A percentile compares a stretch with the other conserved stretches of the same genome.
Evolutionary conservation across 2,888 invertebrate species (phyloP).

Genomic region (Micoletzkya japonica): DNA sequence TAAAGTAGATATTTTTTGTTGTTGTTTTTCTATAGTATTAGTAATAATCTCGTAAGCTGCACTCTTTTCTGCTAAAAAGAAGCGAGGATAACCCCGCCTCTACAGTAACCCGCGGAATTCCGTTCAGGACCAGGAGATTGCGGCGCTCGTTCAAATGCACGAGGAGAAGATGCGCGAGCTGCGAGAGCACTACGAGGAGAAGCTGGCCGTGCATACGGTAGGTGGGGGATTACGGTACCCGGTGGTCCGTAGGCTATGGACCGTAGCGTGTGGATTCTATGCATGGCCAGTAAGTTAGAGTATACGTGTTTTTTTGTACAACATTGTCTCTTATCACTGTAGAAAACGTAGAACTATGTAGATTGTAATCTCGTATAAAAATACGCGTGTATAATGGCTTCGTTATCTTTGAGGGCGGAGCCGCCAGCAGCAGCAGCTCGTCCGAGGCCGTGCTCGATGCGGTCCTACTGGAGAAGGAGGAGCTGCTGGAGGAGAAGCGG

Average conservation of each 20-base stretch:
- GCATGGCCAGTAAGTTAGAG: too few relatives aligned
- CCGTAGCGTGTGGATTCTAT: too few relatives aligned
- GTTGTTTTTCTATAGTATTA: not conserved
- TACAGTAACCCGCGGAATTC: not conserved
- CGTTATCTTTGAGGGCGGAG: too few relatives aligned
- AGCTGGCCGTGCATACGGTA: conserved; percentile 33
- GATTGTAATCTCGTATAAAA: too few relatives aligned
- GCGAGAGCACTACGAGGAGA: conserved; percentile 51
- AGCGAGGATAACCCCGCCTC: not conserved
- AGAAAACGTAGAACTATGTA: too few relatives aligned
- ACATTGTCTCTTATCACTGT: too few relatives aligned
- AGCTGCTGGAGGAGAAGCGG: conserved; percentile 34
- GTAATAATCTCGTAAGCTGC: not conserved
- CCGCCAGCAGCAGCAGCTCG: conserved; percentile 39
- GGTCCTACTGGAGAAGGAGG: conserved; percentile 43
- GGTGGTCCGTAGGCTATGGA: too few relatives aligned
- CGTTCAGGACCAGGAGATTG: conserved; percentile 22
- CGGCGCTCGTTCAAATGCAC: conserved; percentile 32
- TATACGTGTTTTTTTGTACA: too few relatives aligned
- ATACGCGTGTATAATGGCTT: too few relatives aligned
- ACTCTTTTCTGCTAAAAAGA: too few relatives aligned
- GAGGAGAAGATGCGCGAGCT: conserved; percentile 41
- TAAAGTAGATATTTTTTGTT: too few relatives aligned
- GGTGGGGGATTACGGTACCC: not conserved
- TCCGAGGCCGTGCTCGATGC: conserved; percentile 40